Conservation (phyloP, 2,888 invertebrate genomes). For the Spilosoma lubricipeda region DNA sequence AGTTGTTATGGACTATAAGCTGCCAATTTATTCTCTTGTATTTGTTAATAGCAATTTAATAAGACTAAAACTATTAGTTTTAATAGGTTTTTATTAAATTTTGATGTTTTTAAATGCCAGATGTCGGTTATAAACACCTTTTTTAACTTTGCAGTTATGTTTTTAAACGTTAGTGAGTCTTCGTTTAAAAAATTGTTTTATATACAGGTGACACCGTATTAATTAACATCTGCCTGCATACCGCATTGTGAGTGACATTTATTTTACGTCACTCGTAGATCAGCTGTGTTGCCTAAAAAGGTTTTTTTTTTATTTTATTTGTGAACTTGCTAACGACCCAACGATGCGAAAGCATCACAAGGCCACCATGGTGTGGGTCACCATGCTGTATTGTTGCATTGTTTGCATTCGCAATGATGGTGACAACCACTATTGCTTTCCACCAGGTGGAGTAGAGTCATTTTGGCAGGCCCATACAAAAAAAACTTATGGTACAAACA, state of each 20-base stretch:
- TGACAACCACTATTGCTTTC: no score
- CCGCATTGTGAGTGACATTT: no score
- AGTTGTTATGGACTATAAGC: constrained; percentile 12
- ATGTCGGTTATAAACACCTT: constrained; percentile 17
- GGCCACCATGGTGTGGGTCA: no score
- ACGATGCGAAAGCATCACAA: no score
- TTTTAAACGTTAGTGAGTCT: background rate
- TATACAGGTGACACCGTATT: background rate
- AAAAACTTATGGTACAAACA: no score
- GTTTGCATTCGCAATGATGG: no score
- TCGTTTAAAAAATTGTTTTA: background rate
- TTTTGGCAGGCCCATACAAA: no score
- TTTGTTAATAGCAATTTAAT: constrained; percentile 22
- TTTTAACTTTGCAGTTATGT: constrained; percentile 8
- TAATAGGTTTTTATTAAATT: constrained; percentile 13
- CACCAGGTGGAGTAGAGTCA: no score
- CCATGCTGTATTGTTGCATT: no score
- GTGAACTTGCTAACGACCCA: no score
- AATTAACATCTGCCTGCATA: background rate
- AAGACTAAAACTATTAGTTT: constrained; percentile 15
- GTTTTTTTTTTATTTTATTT: no score
- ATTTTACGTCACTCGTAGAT: background rate
- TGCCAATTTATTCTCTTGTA: constrained; percentile 16
- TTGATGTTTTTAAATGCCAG: constrained; percentile 14
- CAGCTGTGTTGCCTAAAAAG: background rate